phyloP scores from a whole-genome alignment of 2,113 vertebrate genomes.

The Climacteris rufus region DNA sequence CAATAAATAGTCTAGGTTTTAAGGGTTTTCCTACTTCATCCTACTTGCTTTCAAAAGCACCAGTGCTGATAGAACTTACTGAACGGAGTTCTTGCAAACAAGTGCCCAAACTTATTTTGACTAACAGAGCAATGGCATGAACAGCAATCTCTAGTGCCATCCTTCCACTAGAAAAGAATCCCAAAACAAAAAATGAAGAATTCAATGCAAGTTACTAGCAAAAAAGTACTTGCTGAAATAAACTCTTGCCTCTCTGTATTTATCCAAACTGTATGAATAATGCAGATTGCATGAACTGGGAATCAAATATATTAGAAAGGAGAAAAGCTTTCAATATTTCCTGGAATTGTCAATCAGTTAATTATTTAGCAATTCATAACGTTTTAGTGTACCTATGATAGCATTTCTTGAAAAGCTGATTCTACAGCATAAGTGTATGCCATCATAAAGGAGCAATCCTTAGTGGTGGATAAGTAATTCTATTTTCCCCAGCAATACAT shows the following conservation, averaged over 20 bases:
- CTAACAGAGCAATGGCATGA: not conserved
- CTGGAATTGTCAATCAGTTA: not conserved
- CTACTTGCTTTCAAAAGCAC: not conserved
- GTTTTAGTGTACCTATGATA: not conserved
- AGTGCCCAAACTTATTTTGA: not conserved
- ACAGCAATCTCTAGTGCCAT: not conserved
- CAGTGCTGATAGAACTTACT: not conserved
- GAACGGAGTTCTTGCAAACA: not conserved
- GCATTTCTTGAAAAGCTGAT: not conserved
- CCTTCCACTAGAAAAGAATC: not conserved
- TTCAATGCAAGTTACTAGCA: not conserved
- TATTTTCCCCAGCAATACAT: not conserved
- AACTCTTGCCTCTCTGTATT: not conserved
- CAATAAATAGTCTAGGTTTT: not conserved
- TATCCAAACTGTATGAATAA: not conserved
- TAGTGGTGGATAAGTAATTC: not conserved
- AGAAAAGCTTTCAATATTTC: not conserved
- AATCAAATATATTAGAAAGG: not conserved
- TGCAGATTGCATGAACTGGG: not conserved
- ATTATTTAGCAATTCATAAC: not conserved
- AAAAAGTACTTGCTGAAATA: not conserved
- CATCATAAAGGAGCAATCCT: not conserved
- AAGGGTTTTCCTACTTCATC: not conserved
- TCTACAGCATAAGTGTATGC: not conserved
- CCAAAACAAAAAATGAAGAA: not conserved